Base-by-base conservation (phyloP, 2,888 invertebrate genomes). In the Petrophora chlorosata region DNA sequence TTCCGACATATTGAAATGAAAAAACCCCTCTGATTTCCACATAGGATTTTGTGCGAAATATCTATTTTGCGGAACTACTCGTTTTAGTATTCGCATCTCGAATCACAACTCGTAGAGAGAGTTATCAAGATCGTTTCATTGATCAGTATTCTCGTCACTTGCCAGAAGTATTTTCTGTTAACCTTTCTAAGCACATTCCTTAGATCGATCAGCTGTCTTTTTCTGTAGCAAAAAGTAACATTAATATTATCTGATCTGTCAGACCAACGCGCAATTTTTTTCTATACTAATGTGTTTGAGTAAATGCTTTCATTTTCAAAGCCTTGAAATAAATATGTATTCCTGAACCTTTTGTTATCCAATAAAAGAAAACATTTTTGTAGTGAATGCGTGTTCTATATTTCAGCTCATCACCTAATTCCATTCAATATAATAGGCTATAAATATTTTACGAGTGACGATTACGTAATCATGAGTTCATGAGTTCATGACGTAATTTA, bases 371-470 rank as follows among this genome's bases (percentile, higher is more conserved):
- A 51, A 29, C 36, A 39, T 39, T 41, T 50, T 45, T 30, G 40
- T 45, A 50, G 32, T 41, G 34, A 45, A 49, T 47, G 46, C 43
- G 38, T 52, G 49, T 45, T 50, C 55, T 53, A 58, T 54, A 61
- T 65, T 48, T 50, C 49, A 54, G 61, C 43, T 51, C 63, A 57
- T 59, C 59, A 51, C 47, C 58, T 63, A 66, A 67, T 67, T 70
- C 60, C 61, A 65, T 64, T 64, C 61, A 64, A 60, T 71, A 67
- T 71, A 70, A 76, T 71, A 63, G 71, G 58, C 67, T 60, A 61
- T 77, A 70, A 76, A 65, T 65, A 63, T 69, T 71, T 76, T 69
- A 74, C 53, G 65, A 63, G 59, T 56, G 45, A 47, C 61, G 59
- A 66, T 72, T 70, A 70, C 62, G 66, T 59, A 56, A 49, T 39